Percentiles rank a stretch among this genome's conserved stretches.
These are phyloP conservation scores for Neogale vison DNA, from an alignment of 2,113 vertebrate species.

Conservation along the genomic window DNA sequence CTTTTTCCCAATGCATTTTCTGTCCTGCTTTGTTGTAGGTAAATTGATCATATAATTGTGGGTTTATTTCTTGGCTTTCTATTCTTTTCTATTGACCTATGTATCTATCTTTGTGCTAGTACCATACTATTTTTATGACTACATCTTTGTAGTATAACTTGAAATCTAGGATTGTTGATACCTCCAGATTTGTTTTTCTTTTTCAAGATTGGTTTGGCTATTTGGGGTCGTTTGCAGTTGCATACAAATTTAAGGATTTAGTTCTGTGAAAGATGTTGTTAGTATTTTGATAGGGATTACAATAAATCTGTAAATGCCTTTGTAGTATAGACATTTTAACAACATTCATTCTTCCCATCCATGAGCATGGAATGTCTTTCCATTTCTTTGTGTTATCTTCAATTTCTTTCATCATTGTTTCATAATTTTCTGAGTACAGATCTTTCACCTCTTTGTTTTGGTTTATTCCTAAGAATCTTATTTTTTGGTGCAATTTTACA, in stretches of 20 bases:
- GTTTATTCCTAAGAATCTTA: not conserved
- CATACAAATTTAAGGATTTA: not conserved
- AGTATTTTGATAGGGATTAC: not conserved
- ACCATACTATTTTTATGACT: not conserved
- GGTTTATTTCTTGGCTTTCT: not conserved
- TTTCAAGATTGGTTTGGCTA: not conserved
- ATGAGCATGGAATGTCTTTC: not conserved
- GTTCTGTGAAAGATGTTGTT: not conserved
- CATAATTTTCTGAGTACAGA: not conserved
- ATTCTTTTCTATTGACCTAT: not conserved
- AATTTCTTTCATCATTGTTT: not conserved
- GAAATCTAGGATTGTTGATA: not conserved
- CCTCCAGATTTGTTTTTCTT: not conserved
- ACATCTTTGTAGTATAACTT: not conserved
- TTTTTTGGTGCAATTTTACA: too few species aligned
- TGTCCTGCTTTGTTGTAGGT: not conserved
- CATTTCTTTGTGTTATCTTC: not conserved
- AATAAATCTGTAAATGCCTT: not conserved
- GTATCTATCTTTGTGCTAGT: not conserved
- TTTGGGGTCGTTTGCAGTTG: not conserved
- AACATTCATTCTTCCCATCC: not conserved
- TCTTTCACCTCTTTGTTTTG: not conserved
- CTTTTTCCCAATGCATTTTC: not conserved
- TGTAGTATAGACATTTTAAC: not conserved
- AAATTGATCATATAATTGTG: not conserved